Conservation (phyloP, 1,140 invertebrate genomes). For the Capitella teleta region DNA sequence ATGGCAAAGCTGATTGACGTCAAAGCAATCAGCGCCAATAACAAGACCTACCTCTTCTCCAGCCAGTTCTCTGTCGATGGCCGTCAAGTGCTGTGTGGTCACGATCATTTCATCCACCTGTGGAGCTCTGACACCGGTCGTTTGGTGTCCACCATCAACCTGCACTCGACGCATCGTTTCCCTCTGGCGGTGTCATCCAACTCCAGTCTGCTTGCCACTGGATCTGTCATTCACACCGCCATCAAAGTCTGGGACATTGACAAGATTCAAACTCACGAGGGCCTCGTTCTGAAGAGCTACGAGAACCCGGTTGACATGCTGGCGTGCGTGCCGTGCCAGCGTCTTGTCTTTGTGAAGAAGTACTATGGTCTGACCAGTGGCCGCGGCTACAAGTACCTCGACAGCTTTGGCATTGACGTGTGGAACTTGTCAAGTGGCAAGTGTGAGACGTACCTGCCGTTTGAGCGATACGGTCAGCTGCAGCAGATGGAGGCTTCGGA, state of each 20-base stretch:
- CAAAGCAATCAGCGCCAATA: constrained; percentile 6
- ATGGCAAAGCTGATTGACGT: constrained; percentile 2
- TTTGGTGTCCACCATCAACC: constrained; percentile 6
- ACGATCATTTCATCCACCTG: constrained; percentile 5
- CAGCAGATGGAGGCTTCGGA: constrained; percentile 3
- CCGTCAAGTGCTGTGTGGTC: constrained; percentile 1
- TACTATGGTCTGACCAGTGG: constrained; percentile 8
- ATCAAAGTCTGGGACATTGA: constrained; percentile 14
- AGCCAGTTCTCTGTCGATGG: constrained; percentile 9
- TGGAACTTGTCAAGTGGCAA: constrained; percentile 5
- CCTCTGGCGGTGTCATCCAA: constrained; percentile 5
- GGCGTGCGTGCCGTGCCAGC: background rate
- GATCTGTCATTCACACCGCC: constrained; percentile 11
- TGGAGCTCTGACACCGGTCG: constrained; percentile 6
- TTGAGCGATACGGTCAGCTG: constrained; percentile 8
- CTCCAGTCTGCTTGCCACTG: constrained; percentile 6
- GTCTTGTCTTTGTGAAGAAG: constrained; percentile 6
- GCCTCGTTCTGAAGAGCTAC: constrained; percentile 4
- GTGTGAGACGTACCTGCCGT: constrained; percentile 4
- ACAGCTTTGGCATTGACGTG: constrained; percentile 14
- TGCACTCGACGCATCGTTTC: constrained; percentile 9
- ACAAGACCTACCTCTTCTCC: constrained; percentile 7
- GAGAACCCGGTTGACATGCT: constrained; percentile 12
- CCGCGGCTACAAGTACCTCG: constrained; percentile 10
- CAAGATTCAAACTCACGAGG: constrained; percentile 1